These are phyloP conservation scores for Eurois occulta DNA, from an alignment of 2,888 invertebrate species.

Conservation along the genomic window DNA sequence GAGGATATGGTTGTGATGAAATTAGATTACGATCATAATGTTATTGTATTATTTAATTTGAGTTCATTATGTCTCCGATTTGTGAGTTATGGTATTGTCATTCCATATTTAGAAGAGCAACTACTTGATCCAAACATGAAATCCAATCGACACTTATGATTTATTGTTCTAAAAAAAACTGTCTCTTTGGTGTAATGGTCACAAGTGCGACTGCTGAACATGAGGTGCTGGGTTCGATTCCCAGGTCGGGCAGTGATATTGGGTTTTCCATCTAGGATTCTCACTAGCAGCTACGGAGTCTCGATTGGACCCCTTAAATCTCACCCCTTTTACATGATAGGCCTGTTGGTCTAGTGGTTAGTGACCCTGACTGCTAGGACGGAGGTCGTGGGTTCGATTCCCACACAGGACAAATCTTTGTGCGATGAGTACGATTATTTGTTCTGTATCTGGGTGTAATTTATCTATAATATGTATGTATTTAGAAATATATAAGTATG, in stretches of 20 bases:
- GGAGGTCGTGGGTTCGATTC: too few species aligned
- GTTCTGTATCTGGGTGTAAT: too few species aligned
- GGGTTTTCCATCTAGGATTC: not conserved
- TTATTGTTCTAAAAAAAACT: not conserved
- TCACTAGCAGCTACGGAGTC: not conserved
- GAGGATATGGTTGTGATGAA: slow-evolving; percentile 50
- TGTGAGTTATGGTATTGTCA: slow-evolving; percentile 50
- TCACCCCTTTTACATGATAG: not conserved
- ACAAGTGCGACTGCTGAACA: not conserved
- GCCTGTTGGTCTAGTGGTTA: too few species aligned
- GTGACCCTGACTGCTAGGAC: too few species aligned
- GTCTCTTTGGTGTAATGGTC: not conserved
- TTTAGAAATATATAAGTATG: too few species aligned
- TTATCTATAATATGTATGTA: too few species aligned
- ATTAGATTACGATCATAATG: slow-evolving; percentile 61
- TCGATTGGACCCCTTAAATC: not conserved
- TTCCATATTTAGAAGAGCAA: slow-evolving; percentile 5
- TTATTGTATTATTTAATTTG: slow-evolving; percentile 49
- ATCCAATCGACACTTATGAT: slow-evolving; percentile 1
- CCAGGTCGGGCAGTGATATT: not conserved
- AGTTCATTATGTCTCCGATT: slow-evolving; percentile 40
- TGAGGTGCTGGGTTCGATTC: not conserved
- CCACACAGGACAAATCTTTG: too few species aligned
- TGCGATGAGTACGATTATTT: too few species aligned
- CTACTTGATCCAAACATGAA: not conserved